Evolutionary conservation across 2,888 invertebrate species (phyloP).

Genomic region (Zonitis immaculata): DNA sequence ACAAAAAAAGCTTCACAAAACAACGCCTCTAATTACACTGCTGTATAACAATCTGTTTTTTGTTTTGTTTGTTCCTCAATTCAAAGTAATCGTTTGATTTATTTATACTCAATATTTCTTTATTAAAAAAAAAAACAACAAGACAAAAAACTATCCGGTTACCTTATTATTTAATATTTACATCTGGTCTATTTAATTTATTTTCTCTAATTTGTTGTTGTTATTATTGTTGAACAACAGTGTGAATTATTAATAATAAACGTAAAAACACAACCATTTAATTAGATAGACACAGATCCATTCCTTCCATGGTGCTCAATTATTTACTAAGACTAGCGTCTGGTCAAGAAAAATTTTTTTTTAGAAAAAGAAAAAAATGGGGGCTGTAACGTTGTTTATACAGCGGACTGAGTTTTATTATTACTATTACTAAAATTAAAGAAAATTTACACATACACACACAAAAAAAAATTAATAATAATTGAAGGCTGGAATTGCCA

Average conservation of each 20-base stretch:
- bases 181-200: neutral
- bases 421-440: neutral
- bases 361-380: no score
- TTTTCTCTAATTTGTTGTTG: neutral
- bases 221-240: conserved; percentile 18
- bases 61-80: no score
- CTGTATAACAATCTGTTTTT: conserved; percentile 9
- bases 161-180: neutral
- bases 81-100: neutral
- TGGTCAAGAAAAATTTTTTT: conserved; percentile 19
- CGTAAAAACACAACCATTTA: conserved; percentile 18
- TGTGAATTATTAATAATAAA: conserved; percentile 9
- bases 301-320: conserved; percentile 69
- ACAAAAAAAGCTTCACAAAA: no score
- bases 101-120: neutral
- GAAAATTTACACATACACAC: no score
- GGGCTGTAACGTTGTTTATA: conserved; percentile 33
- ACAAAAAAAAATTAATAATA: neutral
- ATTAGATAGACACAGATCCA: conserved; percentile 50
- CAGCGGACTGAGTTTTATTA: conserved; percentile 37
- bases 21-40: conserved; percentile 13
- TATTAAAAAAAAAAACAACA: no score
- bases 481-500: conserved; percentile 33
- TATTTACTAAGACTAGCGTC: conserved; percentile 35
- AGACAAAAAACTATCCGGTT: neutral